phyloP scores from a whole-genome alignment of 2,888 invertebrate genomes.

The Ceramica pisi region DNA sequence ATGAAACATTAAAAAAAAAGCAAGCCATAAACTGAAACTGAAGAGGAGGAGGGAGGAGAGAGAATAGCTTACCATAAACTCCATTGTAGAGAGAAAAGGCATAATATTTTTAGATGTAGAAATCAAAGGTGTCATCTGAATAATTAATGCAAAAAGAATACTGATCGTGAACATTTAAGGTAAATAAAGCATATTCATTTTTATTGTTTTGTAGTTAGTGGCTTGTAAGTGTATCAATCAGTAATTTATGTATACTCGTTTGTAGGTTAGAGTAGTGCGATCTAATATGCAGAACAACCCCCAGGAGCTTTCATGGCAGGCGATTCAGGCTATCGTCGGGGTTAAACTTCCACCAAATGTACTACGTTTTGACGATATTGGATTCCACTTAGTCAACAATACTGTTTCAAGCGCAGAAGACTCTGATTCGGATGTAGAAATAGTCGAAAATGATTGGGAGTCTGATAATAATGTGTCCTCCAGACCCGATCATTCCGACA shows the following conservation, averaged over 20 bases:
- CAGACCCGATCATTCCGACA: slow-evolving; percentile 87
- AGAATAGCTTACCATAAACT: slow-evolving; percentile 34
- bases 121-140: slow-evolving; percentile 87
- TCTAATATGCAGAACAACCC: slow-evolving; percentile 91
- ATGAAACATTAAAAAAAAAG: no score
- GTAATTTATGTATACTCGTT: slow-evolving; percentile 88
- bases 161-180: slow-evolving; percentile 84
- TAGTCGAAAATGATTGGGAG: slow-evolving; percentile 89
- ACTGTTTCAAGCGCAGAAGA: slow-evolving; percentile 87
- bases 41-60: slow-evolving; percentile 7
- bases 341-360: slow-evolving; percentile 90
- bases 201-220: slow-evolving; percentile 61
- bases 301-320: slow-evolving; percentile 91
- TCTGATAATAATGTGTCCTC: slow-evolving; percentile 88
- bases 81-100: slow-evolving; percentile 37
- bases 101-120: slow-evolving; percentile 91
- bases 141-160: slow-evolving; percentile 77
- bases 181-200: slow-evolving; percentile 74
- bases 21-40: slow-evolving; percentile 26
- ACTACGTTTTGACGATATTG: slow-evolving; percentile 90
- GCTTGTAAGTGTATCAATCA: slow-evolving; percentile 70
- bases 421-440: slow-evolving; percentile 90
- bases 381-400: slow-evolving; percentile 88
- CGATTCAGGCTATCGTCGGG: slow-evolving; percentile 90
- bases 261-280: slow-evolving; percentile 91